Base-by-base conservation (phyloP, 1,140 invertebrate genomes). In the Mylabris phalerata region DNA sequence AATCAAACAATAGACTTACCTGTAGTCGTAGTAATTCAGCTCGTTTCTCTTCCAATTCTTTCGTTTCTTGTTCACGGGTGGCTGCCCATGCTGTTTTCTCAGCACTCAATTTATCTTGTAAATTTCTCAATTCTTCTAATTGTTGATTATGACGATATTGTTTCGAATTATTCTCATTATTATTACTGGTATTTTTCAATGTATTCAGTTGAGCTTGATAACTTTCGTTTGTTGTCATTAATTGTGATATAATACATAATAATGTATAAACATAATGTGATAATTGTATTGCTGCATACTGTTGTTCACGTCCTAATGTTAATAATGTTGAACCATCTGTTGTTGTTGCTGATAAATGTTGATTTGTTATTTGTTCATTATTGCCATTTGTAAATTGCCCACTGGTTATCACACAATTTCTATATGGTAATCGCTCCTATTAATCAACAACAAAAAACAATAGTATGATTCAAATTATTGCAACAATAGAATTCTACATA, bases 251-350 rank as follows among this genome's bases (percentile, higher is more conserved):
- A 59, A 92, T 88, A 69, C 87, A 90, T 0, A 90, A 78, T 38
- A 93, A 75, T 2, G 86, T 90, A 71, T 92, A 90, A 46, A 93
- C 81, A 60, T 90, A 86, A 73, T 92, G 87, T 10, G 89, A 88
- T 25, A 92, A 76, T 61, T 85, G 84, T 26, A 91, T 77, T 45
- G 87, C 87, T 1, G 86, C 82, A 65, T 83, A 80, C 66, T 87
- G 85, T 60, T 86, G 82, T 68, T 88, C 85, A 77, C 68, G 73
- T 11, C 76, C 79, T 11, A 78, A 59, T 26, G 75, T 73, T 40
- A 78, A 61, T 66, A 77, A 75, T 57, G 73, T 74, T 46, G 73
- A 75, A 57, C 65, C 69, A 50, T 73, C 73, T 46, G 62, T 62
- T 38, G 59, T 2, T 63, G 61, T 50, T 45, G 46, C 58, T 56